phyloP scores from a whole-genome alignment of 23 tunicate genomes.

The Phallusia fumigata region DNA sequence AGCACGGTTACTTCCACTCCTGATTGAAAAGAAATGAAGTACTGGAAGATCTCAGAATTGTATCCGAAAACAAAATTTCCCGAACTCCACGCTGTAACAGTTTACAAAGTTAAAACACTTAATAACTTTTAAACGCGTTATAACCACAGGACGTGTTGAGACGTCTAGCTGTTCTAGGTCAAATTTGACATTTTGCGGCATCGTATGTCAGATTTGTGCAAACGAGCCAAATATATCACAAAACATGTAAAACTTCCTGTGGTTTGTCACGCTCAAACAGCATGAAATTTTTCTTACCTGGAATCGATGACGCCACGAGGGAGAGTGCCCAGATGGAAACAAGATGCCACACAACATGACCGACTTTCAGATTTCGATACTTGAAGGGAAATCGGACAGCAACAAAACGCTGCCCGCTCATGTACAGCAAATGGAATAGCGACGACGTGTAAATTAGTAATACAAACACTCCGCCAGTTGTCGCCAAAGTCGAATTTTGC shows the following conservation, averaged over 20 bases:
- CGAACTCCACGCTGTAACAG: background rate
- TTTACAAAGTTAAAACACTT: background rate
- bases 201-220: no score
- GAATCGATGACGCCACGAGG: background rate
- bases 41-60: background rate
- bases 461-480: conserved; percentile 20
- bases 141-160: no score
- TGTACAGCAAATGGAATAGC: conserved; percentile 18
- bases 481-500: background rate
- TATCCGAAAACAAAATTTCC: background rate
- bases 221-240: no score
- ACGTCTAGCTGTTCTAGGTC: no score
- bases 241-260: no score
- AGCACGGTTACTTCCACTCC: background rate
- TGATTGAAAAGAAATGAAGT: background rate
- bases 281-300: background rate
- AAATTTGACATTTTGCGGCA: no score
- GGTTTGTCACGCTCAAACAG: no score
- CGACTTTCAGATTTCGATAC: background rate
- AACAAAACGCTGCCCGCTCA: conserved; percentile 32
- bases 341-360: background rate
- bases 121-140: background rate
- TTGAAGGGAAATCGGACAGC: conserved; percentile 21
- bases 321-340: background rate
- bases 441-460: conserved; percentile 10